Conservation (phyloP, 2,797 vertebrate genomes). For the Melopsittacus undulatus region DNA sequence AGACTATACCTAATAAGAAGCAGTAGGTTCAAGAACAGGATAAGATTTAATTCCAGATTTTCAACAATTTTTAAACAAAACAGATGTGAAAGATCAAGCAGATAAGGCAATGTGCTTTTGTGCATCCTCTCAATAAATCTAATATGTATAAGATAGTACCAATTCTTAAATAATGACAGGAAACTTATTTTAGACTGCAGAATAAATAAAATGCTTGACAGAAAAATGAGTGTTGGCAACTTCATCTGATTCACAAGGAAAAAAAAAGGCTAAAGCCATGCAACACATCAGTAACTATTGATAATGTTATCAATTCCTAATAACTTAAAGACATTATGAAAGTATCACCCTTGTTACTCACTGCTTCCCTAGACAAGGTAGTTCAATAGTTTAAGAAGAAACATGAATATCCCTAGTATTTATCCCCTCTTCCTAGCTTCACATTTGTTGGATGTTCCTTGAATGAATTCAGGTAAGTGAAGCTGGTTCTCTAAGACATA, state of each 20-base stretch:
- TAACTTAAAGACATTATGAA: not conserved
- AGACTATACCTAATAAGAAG: not conserved
- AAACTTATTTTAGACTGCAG: not conserved
- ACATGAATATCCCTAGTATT: not conserved
- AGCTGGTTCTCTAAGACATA: not conserved
- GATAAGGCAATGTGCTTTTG: not conserved
- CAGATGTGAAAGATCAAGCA: not conserved
- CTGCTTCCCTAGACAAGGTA: not conserved
- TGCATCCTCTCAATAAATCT: not conserved
- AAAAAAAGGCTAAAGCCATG: not conserved
- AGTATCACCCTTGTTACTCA: not conserved
- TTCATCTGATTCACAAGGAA: not conserved
- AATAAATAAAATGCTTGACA: not conserved
- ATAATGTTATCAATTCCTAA: not conserved
- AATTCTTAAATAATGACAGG: not conserved
- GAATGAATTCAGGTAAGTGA: not conserved
- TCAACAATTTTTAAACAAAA: not conserved
- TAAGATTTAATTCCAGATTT: not conserved
- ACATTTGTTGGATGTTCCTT: not conserved
- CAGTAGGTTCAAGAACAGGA: not conserved
- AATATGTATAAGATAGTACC: not conserved
- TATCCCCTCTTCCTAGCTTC: not conserved
- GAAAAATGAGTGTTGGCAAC: not conserved
- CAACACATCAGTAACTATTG: not conserved
- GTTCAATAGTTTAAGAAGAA: not conserved